These are phyloP conservation scores for Netta rufina DNA, from an alignment of 2,797 vertebrate genomes.

Conservation along the genomic window DNA sequence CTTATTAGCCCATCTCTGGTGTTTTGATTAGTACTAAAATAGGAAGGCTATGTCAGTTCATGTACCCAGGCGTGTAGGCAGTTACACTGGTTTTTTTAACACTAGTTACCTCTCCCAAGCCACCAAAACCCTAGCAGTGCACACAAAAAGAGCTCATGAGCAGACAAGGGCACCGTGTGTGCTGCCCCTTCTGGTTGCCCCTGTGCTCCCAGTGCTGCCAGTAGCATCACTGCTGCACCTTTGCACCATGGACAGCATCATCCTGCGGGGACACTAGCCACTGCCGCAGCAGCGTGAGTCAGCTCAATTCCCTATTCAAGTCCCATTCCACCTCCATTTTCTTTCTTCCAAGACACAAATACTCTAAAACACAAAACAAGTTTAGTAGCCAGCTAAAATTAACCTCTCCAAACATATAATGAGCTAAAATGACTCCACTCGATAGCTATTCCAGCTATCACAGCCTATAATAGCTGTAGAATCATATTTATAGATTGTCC, in stretches of 20 bases:
- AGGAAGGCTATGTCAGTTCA: background rate
- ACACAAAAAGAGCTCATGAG: fast-evolving
- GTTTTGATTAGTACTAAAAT: background rate
- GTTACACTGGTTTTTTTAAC: too few species aligned
- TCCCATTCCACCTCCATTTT: constrained; percentile 41
- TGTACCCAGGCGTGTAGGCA: background rate
- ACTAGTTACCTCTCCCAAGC: background rate
- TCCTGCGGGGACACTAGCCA: background rate
- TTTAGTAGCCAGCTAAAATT: background rate
- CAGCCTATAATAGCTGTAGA: background rate
- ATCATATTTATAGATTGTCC: background rate
- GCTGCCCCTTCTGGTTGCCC: fast-evolving
- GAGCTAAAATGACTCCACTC: background rate
- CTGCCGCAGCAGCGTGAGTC: background rate
- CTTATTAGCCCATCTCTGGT: background rate
- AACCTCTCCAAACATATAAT: background rate
- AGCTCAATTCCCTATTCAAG: background rate
- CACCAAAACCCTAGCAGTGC: background rate
- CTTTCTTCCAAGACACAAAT: background rate
- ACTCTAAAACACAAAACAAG: background rate
- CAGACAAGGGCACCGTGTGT: fast-evolving
- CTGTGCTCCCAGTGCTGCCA: fast-evolving
- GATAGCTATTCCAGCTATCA: background rate
- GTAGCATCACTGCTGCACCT: background rate
- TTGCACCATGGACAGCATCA: background rate